Base-by-base conservation (phyloP, 2,888 invertebrate species). In the Alloplasta piceator region DNA sequence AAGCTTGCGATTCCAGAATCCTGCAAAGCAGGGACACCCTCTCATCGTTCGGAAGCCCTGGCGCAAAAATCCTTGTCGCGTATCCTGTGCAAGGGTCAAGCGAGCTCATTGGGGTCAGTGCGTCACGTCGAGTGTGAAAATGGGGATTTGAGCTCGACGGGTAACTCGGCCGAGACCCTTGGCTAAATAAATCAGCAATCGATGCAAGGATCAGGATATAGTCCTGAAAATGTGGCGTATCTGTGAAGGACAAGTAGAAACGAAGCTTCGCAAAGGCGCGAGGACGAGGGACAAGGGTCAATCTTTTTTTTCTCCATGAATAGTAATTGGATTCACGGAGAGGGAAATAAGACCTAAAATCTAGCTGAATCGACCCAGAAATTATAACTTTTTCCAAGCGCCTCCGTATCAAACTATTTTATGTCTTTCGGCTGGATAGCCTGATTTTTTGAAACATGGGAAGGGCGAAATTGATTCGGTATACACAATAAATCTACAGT, bases 81-180 rank as follows among this genome's bases (percentile, higher is more conserved):
- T 84, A 83, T 82, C 85, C 83, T 41, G 81, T 78, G 70, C 36
- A 82, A 82, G 86, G 88, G 88, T 88, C 87, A 88, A 87, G 84
- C 82, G 46, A 70, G 78, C 36, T 10, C 48, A 26, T 52, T 78
- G 83, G 85, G 89, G 90, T 90, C 90, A 89, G 84, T 84, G 84
- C 84, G 87, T 88, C 87, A 91, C 86, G 86, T 90, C 87, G 89
- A 91, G 90, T 91, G 91, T 91, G 89, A 91, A 91, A 90, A 89
- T 86, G 84, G 86, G 87, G 89, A 89, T 90, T 87, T 86, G 79
- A 74, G 58, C 61, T 73, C 38, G 48, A 12, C 43, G 36, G 14
- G 43, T 50, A 50, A 50, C 50, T 6, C n/a, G 50, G 1, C 3
- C n/a, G 14, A n/a, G 0, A 50, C 7, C 36, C 10, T 56, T 3